Evolutionary conservation across 2,888 invertebrate species (phyloP).

Genomic region (Marasmarcha lunaedactyla): DNA sequence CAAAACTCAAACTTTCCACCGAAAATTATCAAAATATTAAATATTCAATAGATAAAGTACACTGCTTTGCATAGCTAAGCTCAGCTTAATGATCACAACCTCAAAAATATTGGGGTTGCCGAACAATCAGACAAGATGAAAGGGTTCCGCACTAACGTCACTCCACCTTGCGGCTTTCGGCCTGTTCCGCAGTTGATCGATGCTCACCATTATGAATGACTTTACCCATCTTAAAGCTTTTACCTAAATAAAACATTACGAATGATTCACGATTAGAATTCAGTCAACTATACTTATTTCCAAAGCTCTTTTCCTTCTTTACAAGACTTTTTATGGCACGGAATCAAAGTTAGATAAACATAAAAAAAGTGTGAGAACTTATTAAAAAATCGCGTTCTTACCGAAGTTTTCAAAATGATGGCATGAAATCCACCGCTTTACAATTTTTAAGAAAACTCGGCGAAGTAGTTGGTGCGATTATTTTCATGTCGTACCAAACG

Average conservation of each 20-base stretch:
- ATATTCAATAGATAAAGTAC: no score
- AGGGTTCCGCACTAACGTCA: neutral
- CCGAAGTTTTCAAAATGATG: neutral
- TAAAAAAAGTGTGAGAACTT: neutral
- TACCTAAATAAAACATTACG: neutral
- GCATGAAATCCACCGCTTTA: neutral
- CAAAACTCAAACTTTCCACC: no score
- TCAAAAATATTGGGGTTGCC: no score
- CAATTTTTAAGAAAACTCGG: neutral
- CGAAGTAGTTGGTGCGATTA: slow-evolving; percentile 22
- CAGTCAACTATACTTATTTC: no score
- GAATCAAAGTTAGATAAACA: no score
- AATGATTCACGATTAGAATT: no score
- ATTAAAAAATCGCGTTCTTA: neutral
- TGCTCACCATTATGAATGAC: slow-evolving; percentile 16
- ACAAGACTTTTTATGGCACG: no score
- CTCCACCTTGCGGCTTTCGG: slow-evolving; percentile 22
- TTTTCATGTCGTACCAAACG: slow-evolving; percentile 48
- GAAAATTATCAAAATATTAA: no score
- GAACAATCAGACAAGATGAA: no score
- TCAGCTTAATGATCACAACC: no score
- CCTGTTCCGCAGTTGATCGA: slow-evolving; percentile 22
- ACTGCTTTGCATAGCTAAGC: no score
- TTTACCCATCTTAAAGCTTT: neutral
- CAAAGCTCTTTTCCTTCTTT: no score